A percentile compares a stretch with the other conserved stretches of the same genome.
Evolutionary conservation across 2,888 invertebrate species (phyloP).

Genomic region (Epinotia bilunana): DNA sequence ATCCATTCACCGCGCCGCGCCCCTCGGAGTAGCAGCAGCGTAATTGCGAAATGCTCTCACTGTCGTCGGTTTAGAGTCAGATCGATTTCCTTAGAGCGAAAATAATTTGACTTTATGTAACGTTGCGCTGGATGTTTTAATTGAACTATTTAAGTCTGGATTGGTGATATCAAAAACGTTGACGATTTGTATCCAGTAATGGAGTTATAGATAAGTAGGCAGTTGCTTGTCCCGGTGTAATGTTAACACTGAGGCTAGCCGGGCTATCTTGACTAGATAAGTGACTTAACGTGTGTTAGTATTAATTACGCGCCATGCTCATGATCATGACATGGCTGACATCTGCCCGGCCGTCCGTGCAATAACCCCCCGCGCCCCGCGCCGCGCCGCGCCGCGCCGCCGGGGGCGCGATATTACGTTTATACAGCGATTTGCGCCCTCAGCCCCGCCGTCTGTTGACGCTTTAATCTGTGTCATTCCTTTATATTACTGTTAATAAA

Average conservation of each 20-base stretch:
- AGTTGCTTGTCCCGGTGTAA: not conserved
- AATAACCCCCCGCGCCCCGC: slow-evolving; percentile 26
- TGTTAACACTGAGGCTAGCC: not conserved
- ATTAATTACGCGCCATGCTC: slow-evolving; percentile 14
- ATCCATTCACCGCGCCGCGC: not conserved
- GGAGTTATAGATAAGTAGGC: too few relatives aligned
- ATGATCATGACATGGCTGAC: not conserved
- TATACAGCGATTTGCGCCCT: slow-evolving; percentile 82
- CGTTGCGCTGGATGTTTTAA: too few relatives aligned
- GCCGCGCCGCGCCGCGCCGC: slow-evolving; percentile 25
- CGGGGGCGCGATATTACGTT: slow-evolving; percentile 79
- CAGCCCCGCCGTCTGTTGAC: slow-evolving; percentile 32
- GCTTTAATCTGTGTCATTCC: slow-evolving; percentile 45
- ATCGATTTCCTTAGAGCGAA: too few relatives aligned
- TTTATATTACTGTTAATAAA: slow-evolving; percentile 41
- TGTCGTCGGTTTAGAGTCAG: not conserved
- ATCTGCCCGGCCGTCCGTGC: not conserved
- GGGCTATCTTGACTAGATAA: not conserved
- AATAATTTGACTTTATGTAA: too few relatives aligned
- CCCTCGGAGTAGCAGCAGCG: not conserved
- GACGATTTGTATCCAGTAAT: too few relatives aligned
- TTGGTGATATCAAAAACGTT: too few relatives aligned
- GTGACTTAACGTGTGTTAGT: not conserved
- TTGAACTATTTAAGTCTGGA: too few relatives aligned
- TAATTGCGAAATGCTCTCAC: not conserved